phyloP scores from a whole-genome alignment of 2,113 vertebrate genomes.

The Scophthalmus maximus region DNA sequence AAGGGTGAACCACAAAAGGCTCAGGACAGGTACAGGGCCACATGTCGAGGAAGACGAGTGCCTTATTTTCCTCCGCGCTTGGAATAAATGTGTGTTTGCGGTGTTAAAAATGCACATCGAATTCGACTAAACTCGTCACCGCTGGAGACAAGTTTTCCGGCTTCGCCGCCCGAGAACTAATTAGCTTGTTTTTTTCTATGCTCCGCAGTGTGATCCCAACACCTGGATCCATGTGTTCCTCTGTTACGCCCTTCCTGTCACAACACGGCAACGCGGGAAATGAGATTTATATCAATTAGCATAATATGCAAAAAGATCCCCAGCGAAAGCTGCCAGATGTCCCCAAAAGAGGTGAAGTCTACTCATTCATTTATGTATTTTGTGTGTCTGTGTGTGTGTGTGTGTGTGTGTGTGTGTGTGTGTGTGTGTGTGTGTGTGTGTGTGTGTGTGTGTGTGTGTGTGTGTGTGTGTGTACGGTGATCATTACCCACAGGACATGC shows the following conservation, averaged over 20 bases:
- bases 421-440: constrained; percentile 2
- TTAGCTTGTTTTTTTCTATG: constrained; percentile 23
- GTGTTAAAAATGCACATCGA: constrained; percentile 41
- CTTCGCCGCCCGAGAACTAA: constrained; percentile 25
- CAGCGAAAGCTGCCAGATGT: background rate
- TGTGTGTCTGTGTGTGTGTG: background rate
- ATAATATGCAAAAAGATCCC: constrained; percentile 29
- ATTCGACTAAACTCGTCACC: constrained; percentile 36
- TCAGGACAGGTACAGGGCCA: constrained; percentile 47
- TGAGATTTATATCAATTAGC: constrained; percentile 42
- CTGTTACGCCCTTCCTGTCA: constrained; percentile 25
- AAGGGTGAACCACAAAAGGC: constrained; percentile 45
- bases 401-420: constrained; percentile 3
- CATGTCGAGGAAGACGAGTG: constrained; percentile 42
- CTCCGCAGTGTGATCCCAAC: constrained; percentile 23
- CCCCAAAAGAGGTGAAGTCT: background rate
- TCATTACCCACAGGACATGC: constrained; percentile 23
- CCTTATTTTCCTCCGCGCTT: background rate
- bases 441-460: background rate
- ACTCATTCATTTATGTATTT: background rate
- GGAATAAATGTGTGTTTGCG: background rate
- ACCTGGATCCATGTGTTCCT: constrained; percentile 30
- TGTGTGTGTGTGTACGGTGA: constrained; percentile 1
- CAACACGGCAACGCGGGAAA: constrained; percentile 36
- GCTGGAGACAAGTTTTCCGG: constrained; percentile 21